phyloP scores from a whole-genome alignment of 2,888 invertebrate genomes.

The Patella pellucida region DNA sequence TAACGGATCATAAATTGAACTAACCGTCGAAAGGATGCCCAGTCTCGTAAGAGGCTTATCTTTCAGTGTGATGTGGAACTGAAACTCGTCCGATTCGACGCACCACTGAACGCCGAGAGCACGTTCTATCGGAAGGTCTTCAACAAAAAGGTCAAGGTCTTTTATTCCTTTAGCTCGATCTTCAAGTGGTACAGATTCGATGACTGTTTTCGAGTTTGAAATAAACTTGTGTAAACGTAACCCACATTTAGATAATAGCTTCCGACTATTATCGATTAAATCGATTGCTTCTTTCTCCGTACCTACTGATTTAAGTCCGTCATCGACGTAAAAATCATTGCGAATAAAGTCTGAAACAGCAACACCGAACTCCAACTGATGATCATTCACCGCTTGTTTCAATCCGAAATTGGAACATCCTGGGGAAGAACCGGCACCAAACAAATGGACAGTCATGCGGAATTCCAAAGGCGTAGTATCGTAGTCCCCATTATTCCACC shows the following conservation, averaged over 20 bases:
- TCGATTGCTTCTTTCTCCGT: background rate
- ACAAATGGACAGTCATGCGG: conserved; percentile 36
- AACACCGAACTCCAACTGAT: conserved; percentile 19
- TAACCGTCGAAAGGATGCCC: too few relatives aligned
- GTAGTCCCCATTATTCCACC: background rate
- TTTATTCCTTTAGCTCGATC: background rate
- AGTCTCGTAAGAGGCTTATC: too few relatives aligned
- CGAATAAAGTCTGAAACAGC: too few relatives aligned
- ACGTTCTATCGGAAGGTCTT: conserved; percentile 15
- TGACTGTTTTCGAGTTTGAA: too few relatives aligned
- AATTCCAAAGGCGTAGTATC: conserved; percentile 11
- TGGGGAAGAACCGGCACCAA: conserved; percentile 37
- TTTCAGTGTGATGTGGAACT: too few relatives aligned
- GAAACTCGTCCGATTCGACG: background rate
- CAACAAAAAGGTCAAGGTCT: conserved; percentile 6
- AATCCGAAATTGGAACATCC: conserved; percentile 35
- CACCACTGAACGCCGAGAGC: conserved; percentile 14
- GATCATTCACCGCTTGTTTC: conserved; percentile 23
- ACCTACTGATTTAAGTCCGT: conserved; percentile 33
- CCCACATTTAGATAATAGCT: too few relatives aligned
- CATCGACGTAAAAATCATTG: conserved; percentile 42
- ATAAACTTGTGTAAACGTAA: too few relatives aligned
- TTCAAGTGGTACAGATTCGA: too few relatives aligned
- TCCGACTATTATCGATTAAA: too few relatives aligned
- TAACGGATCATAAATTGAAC: too few relatives aligned